Evolutionary conservation across 2,888 invertebrate species (phyloP), one percentile per base, ranked within the genome.

Genomic region (Mesopsocus fuscifrons): DNA sequence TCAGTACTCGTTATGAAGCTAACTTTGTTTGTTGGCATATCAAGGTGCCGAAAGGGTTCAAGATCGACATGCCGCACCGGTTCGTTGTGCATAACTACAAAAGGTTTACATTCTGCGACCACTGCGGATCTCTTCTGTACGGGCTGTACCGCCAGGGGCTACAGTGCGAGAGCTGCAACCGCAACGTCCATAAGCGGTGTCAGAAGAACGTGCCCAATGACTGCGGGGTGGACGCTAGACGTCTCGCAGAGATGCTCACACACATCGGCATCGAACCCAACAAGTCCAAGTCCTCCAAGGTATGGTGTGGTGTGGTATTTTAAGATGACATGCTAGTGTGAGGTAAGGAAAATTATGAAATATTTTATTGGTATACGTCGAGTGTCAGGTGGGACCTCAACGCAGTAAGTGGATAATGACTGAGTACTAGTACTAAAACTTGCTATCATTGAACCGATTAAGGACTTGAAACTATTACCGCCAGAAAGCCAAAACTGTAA

Each of bases 141-240:
- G 97, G 97, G 20, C 75, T 97, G 55, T 80, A 91, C 60, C 83
- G 79, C 63, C 97, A 97, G 67, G 97, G 97, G 43, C 70, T 95
- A 53, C 94, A 95, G 64, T 95, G 95, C 62, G 85, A 88, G 71
- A 92, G 81, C 51, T 98, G 98, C 62, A 83, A 78, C 52, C 78
- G 97, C 74, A 97, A 97, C 67, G 92, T 97, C 48, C 97, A 98
- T 69, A 97, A 97, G 64, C 75, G 97, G 45, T 98, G 98, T 65
- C 88, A 94, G 68, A 91, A 91, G 65, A 98, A 98, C 66, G 97
- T 98, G 49, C 95, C 97, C 48, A 97, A 97, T 68, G 97, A 94
- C 64, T 98, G 98, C 65, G 97, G 98, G 56, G 91, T 95, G 62
- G 88, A 98, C 67, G 88, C 91, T 44, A 89, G 92, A 63, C 77